phyloP scores from a whole-genome alignment of 2,113 vertebrate genomes.

The Cariama cristata region DNA sequence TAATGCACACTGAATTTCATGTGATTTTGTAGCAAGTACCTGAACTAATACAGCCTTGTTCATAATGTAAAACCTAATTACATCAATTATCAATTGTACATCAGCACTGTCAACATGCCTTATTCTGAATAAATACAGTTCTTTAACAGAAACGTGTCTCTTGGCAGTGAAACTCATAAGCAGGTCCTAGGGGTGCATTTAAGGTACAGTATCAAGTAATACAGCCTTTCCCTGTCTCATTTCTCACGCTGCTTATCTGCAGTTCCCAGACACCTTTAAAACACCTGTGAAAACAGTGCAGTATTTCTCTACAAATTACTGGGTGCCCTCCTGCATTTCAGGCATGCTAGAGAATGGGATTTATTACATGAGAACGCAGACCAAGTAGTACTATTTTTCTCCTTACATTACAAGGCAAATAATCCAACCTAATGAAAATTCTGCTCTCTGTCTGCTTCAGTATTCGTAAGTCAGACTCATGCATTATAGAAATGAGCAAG shows the following conservation, averaged over 20 bases:
- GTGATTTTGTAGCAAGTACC: not conserved
- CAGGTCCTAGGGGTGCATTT: not conserved
- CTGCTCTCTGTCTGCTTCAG: not conserved
- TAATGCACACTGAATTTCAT: accelerated
- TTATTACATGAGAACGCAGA: not conserved
- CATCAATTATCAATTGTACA: not conserved
- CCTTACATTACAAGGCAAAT: not conserved
- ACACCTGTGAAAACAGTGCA: not conserved
- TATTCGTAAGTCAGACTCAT: not conserved
- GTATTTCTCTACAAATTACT: not conserved
- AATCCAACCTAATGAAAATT: not conserved
- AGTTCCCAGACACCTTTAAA: not conserved
- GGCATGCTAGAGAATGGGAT: not conserved
- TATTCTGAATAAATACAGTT: not conserved
- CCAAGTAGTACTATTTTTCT: not conserved
- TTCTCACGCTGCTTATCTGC: not conserved
- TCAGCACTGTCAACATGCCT: not conserved
- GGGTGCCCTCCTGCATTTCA: not conserved
- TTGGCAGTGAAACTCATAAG: not conserved
- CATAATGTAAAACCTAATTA: not conserved
- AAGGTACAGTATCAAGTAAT: not conserved
- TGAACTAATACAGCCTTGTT: not conserved
- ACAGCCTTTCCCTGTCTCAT: not conserved
- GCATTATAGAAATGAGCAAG: not conserved
- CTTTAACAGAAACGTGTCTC: not conserved